These are phyloP conservation scores for Chydorus sphaericus DNA, from an alignment of 2,888 invertebrate species.

Conservation along the genomic window DNA sequence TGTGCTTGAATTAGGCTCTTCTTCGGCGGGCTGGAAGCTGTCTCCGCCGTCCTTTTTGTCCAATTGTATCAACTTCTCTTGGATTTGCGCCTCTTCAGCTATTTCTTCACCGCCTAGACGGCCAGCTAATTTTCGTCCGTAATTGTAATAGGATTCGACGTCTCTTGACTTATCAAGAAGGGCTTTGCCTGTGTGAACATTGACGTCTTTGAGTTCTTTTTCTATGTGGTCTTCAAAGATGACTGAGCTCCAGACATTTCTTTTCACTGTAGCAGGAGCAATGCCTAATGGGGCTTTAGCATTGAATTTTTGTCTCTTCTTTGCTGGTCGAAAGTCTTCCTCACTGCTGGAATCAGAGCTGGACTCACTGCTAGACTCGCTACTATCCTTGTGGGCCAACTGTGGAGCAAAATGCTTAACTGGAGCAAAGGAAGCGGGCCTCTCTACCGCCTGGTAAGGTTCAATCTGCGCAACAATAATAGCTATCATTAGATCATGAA, in stretches of 20 bases:
- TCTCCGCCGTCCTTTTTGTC: neutral
- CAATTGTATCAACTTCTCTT: neutral
- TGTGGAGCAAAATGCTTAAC: neutral
- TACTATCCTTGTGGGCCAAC: neutral
- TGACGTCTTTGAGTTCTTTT: constrained; percentile 12
- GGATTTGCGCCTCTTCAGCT: neutral
- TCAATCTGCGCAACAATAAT: neutral
- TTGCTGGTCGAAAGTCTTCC: constrained; percentile 1
- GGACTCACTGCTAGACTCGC: neutral
- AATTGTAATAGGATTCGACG: constrained; percentile 67
- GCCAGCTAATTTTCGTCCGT: constrained; percentile 27
- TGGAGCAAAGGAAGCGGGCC: neutral
- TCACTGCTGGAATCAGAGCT: constrained; percentile 11
- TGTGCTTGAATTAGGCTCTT: too few relatives aligned
- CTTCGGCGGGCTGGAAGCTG: neutral
- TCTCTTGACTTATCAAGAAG: constrained; percentile 29
- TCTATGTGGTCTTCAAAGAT: constrained; percentile 12
- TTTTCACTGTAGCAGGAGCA: neutral
- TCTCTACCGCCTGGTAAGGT: constrained; percentile 12
- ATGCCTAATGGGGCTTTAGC: neutral
- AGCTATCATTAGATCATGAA: neutral
- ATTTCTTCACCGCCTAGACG: neutral
- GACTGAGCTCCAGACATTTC: constrained; percentile 14
- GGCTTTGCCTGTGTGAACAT: neutral
- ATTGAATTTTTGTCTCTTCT: neutral